Percentiles rank a stretch among this genome's conserved stretches.
phyloP scores from a whole-genome alignment of 1,140 invertebrate species.

The roundworm (Caenorhabditis elegans) region DNA sequence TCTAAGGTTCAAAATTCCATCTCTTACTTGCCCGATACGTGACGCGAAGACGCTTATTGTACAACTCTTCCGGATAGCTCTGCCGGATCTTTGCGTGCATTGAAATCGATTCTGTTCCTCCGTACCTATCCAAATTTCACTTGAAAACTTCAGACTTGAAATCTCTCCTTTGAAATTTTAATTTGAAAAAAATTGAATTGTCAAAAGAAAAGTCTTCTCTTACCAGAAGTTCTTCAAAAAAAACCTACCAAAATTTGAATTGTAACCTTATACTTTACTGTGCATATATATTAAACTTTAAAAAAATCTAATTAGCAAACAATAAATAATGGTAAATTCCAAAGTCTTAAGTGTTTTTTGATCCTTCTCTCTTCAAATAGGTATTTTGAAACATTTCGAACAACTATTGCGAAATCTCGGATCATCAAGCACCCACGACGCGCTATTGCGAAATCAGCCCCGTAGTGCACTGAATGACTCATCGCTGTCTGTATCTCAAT shows the following conservation, averaged over 20 bases:
- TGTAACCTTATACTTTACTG: not conserved
- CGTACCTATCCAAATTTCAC: too few relatives aligned
- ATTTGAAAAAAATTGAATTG: not conserved
- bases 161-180: not conserved
- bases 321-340: not conserved
- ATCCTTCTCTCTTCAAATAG: not conserved
- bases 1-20: not conserved
- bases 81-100: conserved; percentile 21
- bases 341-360: conserved; percentile 11
- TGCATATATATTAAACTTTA: too few relatives aligned
- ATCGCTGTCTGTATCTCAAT: not conserved
- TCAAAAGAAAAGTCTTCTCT: conserved; percentile 7
- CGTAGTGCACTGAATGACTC: not conserved
- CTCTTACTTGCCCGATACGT: not conserved
- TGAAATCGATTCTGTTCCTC: too few relatives aligned
- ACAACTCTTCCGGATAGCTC: conserved; percentile 21
- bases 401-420: not conserved
- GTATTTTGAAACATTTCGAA: not conserved
- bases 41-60: not conserved
- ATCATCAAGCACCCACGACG: not conserved
- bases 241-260: not conserved
- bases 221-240: too few relatives aligned
- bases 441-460: not conserved
- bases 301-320: not conserved
- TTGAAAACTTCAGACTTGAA: too few relatives aligned